Percentiles rank a stretch among this genome's conserved stretches.
These are phyloP conservation scores for Cairina moschata DNA, from an alignment of 2,113 vertebrate genomes.

Conservation along the genomic window DNA sequence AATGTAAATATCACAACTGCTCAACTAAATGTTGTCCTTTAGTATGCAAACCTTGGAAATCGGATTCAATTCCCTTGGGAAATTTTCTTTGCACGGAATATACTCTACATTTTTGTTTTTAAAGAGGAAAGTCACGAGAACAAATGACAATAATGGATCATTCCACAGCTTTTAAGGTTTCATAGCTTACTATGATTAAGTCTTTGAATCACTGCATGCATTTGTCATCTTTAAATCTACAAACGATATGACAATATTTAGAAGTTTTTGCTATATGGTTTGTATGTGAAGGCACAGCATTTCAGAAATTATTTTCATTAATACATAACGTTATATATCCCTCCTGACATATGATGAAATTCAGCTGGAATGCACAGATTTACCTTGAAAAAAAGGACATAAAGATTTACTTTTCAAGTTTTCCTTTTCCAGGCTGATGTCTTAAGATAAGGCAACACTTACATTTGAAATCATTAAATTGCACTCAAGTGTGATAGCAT, in stretches of 20 bases:
- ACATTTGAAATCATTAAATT: neutral
- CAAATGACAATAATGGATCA: neutral
- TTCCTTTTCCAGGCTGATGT: neutral
- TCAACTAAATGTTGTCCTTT: neutral
- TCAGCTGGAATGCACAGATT: neutral
- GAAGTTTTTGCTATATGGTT: neutral
- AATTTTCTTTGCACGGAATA: neutral
- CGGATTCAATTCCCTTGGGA: neutral
- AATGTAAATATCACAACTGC: neutral
- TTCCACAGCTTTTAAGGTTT: neutral
- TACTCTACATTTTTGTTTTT: neutral
- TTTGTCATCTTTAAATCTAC: neutral
- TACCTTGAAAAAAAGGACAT: neutral
- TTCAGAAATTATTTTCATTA: neutral
- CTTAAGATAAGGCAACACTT: neutral
- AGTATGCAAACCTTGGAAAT: neutral
- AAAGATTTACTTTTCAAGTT: neutral
- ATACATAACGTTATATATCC: neutral
- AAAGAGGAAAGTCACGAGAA: neutral
- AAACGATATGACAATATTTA: neutral
- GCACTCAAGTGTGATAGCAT: neutral
- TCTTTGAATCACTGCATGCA: neutral
- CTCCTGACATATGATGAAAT: neutral
- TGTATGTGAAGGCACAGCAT: neutral
- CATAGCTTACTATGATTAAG: neutral